phyloP scores from a whole-genome alignment of 2,113 vertebrate species.

The Bubo bubo region DNA sequence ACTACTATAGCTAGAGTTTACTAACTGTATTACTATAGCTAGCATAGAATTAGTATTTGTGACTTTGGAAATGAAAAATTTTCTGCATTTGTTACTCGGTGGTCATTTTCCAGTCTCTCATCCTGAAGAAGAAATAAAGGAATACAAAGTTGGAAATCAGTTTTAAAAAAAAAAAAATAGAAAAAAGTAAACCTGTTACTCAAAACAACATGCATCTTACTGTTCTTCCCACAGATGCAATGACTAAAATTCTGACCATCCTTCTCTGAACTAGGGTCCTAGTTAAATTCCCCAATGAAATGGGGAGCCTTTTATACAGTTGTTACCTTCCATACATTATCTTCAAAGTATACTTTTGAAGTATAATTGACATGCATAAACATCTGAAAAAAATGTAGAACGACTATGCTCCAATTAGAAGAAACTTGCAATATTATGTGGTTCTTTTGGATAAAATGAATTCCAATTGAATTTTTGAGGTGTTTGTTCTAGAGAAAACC shows the following conservation, averaged over 20 bases:
- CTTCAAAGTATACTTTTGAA: not conserved
- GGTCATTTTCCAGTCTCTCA: not conserved
- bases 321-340: not conserved
- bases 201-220: not conserved
- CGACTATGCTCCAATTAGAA: not conserved
- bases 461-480: not conserved
- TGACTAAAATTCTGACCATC: not conserved
- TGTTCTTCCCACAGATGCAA: not conserved
- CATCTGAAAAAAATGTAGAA: not conserved
- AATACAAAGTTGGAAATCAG: not conserved
- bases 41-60: not conserved
- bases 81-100: not conserved
- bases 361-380: not conserved
- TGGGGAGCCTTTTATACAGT: not conserved
- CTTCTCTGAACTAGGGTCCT: not conserved
- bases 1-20: no score
- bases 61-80: not conserved
- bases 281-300: not conserved
- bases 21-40: not conserved
- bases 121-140: not conserved
- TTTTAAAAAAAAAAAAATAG: not conserved
- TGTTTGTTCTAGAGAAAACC: not conserved
- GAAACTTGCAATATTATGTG: not conserved
- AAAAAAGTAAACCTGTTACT: not conserved
- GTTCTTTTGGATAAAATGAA: not conserved